phyloP scores from a whole-genome alignment of 2,888 invertebrate species.

The Zygogramma bicolorata region DNA sequence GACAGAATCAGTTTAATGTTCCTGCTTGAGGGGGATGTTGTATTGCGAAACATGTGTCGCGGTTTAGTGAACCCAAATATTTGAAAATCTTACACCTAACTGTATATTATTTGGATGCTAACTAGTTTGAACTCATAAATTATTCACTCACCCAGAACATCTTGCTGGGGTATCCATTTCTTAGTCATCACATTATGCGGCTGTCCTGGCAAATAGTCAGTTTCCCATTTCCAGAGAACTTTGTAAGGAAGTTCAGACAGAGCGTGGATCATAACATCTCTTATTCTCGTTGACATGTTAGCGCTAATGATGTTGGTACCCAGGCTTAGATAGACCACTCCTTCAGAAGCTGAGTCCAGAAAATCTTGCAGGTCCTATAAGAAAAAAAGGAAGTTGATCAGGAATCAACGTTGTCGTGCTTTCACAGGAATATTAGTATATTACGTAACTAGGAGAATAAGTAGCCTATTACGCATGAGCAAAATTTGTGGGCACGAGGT shows the following conservation, averaged over 20 bases:
- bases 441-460: too few relatives aligned
- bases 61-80: too few relatives aligned
- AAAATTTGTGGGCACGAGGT: too few relatives aligned
- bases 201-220: slow-evolving; percentile 55
- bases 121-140: not conserved
- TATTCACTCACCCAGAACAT: slow-evolving; percentile 62
- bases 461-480: too few relatives aligned
- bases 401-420: too few relatives aligned
- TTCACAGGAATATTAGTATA: too few relatives aligned
- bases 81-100: too few relatives aligned
- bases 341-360: slow-evolving; percentile 60
- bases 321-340: slow-evolving; percentile 64
- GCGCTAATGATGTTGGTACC: slow-evolving; percentile 64
- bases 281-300: slow-evolving; percentile 57
- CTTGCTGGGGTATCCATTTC: slow-evolving; percentile 69
- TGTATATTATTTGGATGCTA: too few relatives aligned
- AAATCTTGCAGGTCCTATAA: slow-evolving; percentile 60
- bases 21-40: too few relatives aligned
- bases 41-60: too few relatives aligned
- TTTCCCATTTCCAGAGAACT: slow-evolving; percentile 67
- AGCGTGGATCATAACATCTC: slow-evolving; percentile 58
- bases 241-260: slow-evolving; percentile 63
- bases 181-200: slow-evolving; percentile 63
- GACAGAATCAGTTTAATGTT: too few relatives aligned
- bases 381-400: not conserved